A percentile compares a stretch with the other conserved stretches of the same genome.
phyloP scores from a whole-genome alignment of 2,113 vertebrate species.

The Heterocephalus glaber region DNA sequence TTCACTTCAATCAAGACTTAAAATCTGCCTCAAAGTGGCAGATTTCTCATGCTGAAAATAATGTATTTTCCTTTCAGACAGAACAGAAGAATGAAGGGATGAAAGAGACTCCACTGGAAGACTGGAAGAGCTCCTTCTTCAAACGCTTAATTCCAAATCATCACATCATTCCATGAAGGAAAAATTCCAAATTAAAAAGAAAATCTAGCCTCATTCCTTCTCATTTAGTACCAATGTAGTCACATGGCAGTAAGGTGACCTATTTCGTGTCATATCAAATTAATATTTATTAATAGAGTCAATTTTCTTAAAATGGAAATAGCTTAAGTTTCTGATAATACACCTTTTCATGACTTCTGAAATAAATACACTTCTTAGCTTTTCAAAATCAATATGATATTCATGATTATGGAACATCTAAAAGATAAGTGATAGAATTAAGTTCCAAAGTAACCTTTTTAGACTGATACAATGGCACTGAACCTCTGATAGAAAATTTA shows the following conservation, averaged over 20 bases:
- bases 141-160: slow-evolving; percentile 41
- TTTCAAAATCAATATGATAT: slow-evolving; percentile 25
- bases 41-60: slow-evolving; percentile 48
- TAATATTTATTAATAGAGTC: slow-evolving; percentile 3
- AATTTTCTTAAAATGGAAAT: slow-evolving; percentile 28
- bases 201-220: neutral
- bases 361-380: neutral
- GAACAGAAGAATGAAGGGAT: slow-evolving; percentile 11
- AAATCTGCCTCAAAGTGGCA: neutral
- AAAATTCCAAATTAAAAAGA: slow-evolving; percentile 1
- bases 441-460: neutral
- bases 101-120: neutral
- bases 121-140: neutral
- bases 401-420: neutral
- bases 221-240: neutral
- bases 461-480: neutral
- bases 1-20: neutral
- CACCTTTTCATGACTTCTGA: slow-evolving; percentile 7
- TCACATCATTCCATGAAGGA: neutral
- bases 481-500: neutral
- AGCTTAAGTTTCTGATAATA: neutral
- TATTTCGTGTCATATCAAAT: neutral
- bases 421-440: slow-evolving; percentile 13
- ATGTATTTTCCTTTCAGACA: neutral
- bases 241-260: neutral